Base-by-base conservation (phyloP, 2,113 vertebrate species). In the Hirundichthys speculiger region DNA sequence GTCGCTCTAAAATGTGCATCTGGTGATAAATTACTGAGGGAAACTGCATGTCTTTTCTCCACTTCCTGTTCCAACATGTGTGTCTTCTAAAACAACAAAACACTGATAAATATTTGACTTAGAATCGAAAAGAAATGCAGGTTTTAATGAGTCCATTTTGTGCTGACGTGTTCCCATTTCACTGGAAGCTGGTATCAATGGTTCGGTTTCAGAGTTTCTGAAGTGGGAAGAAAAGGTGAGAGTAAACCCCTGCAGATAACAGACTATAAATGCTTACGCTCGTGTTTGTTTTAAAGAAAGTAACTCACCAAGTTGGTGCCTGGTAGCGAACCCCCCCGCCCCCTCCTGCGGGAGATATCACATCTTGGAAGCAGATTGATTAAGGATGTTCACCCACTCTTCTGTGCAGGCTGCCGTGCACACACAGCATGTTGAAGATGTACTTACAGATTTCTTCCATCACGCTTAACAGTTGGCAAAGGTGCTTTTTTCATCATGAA, bases 341-440 rank as follows among this genome's bases (percentile, higher is more conserved):
- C 11, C 5, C 16, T 13, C 27, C 25, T 34, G n/a, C 19, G 27
- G 18, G 5, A 62, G 42, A 27, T 48, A 21, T 60, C 57, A 20
- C 46, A 49, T 40, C 27, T n/a, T 25, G 40, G 21, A 57, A 46
- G 46, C 56, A 59, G 27, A 58, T n/a, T 45, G 24, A 58, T 42
- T 47, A 22, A 22, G 34, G 19, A 61, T 60, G 45, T 52, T 60
- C 12, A 46, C 13, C 18, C 24, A 14, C 21, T 39, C 40, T 64
- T 22, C 50, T 20, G 21, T 39, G 19, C 30, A 46, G n/a, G 30
- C 30, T 49, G 27, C 30, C 45, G 21, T 13, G 15, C 30, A 46
- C 42, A 61, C 19, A 24, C 27, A 24, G 19, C 21, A n/a, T 49
- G n/a, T 30, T 60, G 13, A 24, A 47, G 46, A 50, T 22, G n/a